Percentiles rank a stretch among this genome's conserved stretches.
These are phyloP conservation scores for Uloborus diversus DNA, from an alignment of 1,140 invertebrate genomes.

Conservation along the genomic window DNA sequence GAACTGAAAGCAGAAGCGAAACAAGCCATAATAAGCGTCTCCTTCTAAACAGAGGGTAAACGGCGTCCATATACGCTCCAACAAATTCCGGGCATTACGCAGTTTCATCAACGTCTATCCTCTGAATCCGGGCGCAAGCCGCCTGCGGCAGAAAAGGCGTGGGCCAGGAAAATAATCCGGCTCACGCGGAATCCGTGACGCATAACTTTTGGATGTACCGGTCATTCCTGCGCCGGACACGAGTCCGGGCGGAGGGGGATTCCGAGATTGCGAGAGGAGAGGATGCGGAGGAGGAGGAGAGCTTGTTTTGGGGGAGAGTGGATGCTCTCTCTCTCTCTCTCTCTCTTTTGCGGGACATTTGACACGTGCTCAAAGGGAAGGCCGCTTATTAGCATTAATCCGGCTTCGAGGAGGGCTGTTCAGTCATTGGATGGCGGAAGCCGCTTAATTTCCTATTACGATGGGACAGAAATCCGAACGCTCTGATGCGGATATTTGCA, in stretches of 20 bases:
- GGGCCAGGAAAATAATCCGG: slow-evolving; percentile 48
- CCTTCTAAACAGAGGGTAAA: neutral
- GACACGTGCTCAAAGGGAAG: slow-evolving; percentile 54
- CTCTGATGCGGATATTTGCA: slow-evolving; percentile 20
- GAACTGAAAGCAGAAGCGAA: too few relatives aligned
- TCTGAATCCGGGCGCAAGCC: slow-evolving; percentile 25
- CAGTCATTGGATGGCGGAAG: slow-evolving; percentile 36
- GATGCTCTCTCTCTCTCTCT: too few relatives aligned
- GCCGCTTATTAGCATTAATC: slow-evolving; percentile 57
- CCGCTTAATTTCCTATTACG: slow-evolving; percentile 56
- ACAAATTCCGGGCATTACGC: slow-evolving; percentile 32
- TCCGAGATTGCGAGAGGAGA: too few relatives aligned
- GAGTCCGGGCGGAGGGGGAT: too few relatives aligned
- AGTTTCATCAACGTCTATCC: neutral
- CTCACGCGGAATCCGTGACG: slow-evolving; percentile 44
- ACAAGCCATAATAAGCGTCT: neutral
- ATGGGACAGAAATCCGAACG: slow-evolving; percentile 50
- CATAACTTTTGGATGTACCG: slow-evolving; percentile 35
- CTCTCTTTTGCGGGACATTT: slow-evolving; percentile 46
- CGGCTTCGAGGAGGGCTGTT: slow-evolving; percentile 21
- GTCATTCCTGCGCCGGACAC: neutral
- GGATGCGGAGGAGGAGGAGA: neutral
- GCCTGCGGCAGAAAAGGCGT: neutral
- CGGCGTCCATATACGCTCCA: neutral
- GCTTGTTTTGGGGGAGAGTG: slow-evolving; percentile 43